These are phyloP conservation scores for Hydraecia micacea DNA, from an alignment of 2,888 invertebrate species.

Conservation along the genomic window DNA sequence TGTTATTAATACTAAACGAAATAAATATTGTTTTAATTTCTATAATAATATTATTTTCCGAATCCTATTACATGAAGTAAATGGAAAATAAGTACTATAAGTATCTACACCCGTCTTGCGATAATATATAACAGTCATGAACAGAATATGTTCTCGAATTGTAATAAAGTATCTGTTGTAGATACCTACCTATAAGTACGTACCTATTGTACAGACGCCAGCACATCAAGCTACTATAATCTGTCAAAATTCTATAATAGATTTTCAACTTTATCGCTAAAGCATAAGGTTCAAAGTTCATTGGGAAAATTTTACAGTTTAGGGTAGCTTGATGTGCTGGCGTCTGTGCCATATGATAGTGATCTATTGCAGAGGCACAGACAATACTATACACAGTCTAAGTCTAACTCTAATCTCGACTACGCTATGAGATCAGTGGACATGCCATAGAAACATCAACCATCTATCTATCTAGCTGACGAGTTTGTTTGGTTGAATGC, in stretches of 20 bases:
- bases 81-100: no score
- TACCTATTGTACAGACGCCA: no score
- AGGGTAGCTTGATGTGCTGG: no score
- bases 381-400: neutral
- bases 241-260: no score
- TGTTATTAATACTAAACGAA: neutral
- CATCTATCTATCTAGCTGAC: no score
- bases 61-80: slow-evolving; percentile 7
- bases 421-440: no score
- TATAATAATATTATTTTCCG: neutral
- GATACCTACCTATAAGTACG: neutral
- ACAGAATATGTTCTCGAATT: neutral
- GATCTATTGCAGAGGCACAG: neutral
- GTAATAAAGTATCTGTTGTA: neutral
- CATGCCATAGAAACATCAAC: neutral
- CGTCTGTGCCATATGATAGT: neutral
- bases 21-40: neutral
- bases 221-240: no score
- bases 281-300: no score
- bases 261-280: no score
- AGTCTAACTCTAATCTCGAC: neutral
- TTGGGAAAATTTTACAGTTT: no score
- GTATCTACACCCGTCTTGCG: neutral
- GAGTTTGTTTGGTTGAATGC: no score
- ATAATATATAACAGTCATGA: neutral